Evolutionary conservation across 2,113 vertebrate genomes (phyloP), one percentile per base, ranked within the genome.

Genomic region (Urocolius indicus): DNA sequence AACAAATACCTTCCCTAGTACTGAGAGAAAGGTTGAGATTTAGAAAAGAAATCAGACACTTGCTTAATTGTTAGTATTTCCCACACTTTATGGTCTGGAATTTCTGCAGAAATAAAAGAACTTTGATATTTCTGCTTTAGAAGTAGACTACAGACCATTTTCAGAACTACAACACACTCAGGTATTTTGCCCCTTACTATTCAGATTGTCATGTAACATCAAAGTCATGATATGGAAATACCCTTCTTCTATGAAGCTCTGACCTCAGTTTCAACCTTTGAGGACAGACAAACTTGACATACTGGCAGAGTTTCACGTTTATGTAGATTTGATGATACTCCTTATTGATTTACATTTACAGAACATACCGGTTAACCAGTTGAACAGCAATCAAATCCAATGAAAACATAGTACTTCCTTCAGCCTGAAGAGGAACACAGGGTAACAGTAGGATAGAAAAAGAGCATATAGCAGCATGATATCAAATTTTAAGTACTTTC

Each of bases 261-360:
- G 74, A 93, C 74, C 89, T 94, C 87, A 79, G 2, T 76, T 79
- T 91, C 73, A 95, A 79, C 75, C 38, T 84, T 79, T 77, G 79
- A 91, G 81, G 83, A 86, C 54, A 77, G 30, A 81, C 34, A 80
- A 91, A 73, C 66, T 55, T 61, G 76, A 78, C 49, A 75, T n/a
- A 78, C 55, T 82, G 82, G 78, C 89, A 91, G 65, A 89, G 71
- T 91, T 91, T 83, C 67, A 73, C 62, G 72, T 75, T 85, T 84
- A 87, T 27, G n/a, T 16, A 80, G 79, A 91, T 62, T 63, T 90
- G 45, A 89, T 87, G n/a, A 92, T 65, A 57, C 69, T 80, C 63
- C 51, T 80, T 91, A 81, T 13, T 74, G 75, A 90, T 87, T 93
- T 94, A 67, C 87, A 88, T 83, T 71, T 80, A 86, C 59, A 91